Base-by-base conservation (phyloP, 2,797 vertebrate genomes). In the Denticeps clupeoides region DNA sequence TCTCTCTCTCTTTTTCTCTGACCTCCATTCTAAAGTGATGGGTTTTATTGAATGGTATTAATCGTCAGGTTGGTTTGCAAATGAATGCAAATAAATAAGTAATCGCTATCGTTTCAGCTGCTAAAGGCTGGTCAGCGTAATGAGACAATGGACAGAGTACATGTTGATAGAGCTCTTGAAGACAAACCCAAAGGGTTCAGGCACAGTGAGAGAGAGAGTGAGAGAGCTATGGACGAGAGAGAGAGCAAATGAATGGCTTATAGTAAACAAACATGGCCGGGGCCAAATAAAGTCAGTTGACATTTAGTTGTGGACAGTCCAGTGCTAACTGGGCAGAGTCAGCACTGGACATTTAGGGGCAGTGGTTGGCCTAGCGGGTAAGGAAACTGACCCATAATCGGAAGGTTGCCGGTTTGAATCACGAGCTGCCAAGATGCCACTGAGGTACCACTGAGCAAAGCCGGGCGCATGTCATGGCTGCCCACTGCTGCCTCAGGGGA, bases 41-140 rank as follows among this genome's bases (percentile, higher is more conserved):
- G 47, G 53, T 67, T 71, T 74, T 67, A 72, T 65, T 65, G 55
- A 70, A 65, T 59, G 63, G 68, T 55, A 61, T 68, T 74, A 72
- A 57, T 56, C 45, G 13, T 18, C 68, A 66, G 60, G 74, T 63
- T 72, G 64, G 65, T 75, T 71, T 66, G 67, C 46, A 47, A 54
- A 64, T 64, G 55, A 74, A 65, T 40, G 61, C 57, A 49, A 50
- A 70, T 61, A 63, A 68, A 72, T 58, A 56, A 50, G 56, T 19
- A 37, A 63, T 68, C 59, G 58, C 31, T 32, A 5, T 12, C 31
- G n/a, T n/a, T n/a, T n/a, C n/a, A n/a, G n/a, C n/a, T n/a, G n/a
- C n/a, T n/a, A n/a, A n/a, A n/a, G n/a, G n/a, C n/a, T n/a, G n/a
- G n/a, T n/a, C n/a, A n/a, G n/a, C n/a, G n/a, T n/a, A n/a, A n/a